Evolutionary conservation across 2,113 vertebrate genomes (phyloP), one percentile per base, ranked within the genome.

Genomic region (Casuarius casuarius): DNA sequence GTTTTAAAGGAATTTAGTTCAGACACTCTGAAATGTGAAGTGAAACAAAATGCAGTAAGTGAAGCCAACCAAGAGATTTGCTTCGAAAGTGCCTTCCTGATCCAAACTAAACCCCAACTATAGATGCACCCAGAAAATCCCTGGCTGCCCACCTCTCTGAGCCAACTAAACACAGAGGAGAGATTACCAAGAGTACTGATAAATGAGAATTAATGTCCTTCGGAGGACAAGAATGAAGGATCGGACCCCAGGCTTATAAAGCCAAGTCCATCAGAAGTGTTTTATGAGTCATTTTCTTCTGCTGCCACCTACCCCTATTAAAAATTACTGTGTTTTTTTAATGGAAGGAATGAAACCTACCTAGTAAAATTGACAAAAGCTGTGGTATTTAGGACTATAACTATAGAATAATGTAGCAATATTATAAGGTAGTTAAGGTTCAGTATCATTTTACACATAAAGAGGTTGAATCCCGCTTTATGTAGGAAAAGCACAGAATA

Each of bases 341-440:
- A 82, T 65, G 40, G 38, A 23, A 58, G 73, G 77, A 92, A 79
- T 70, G 77, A 94, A 89, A 94, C 29, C 44, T 61, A 5, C 31
- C 17, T 82, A 89, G 48, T 62, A 85, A 94, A 95, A 84, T 2
- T 52, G 81, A 91, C 80, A 92, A 87, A 95, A 92, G 44, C 74
- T 58, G 38, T 65, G 58, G 29, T 61, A 48, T 79, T 91, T 87
- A 85, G 48, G 52, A 33, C 40, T 82, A 6, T 33, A 91, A 35
- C 22, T 86, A 17, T 20, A 89, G 56, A 48, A 54, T 67, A 86
- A 74, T 10, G 38, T 6, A 74, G 46, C n/a, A 20, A 59, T 74
- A 29, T 61, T 87, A 71, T 46, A 40, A 78, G n/a, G 61, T 35
- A 76, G 42, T 67, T 91, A 82, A 0, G 1, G 48, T 10, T 87